Evolutionary conservation across 2,113 vertebrate species (phyloP), one percentile per base, ranked within the genome.

Genomic region (Muntiacus reevesi): DNA sequence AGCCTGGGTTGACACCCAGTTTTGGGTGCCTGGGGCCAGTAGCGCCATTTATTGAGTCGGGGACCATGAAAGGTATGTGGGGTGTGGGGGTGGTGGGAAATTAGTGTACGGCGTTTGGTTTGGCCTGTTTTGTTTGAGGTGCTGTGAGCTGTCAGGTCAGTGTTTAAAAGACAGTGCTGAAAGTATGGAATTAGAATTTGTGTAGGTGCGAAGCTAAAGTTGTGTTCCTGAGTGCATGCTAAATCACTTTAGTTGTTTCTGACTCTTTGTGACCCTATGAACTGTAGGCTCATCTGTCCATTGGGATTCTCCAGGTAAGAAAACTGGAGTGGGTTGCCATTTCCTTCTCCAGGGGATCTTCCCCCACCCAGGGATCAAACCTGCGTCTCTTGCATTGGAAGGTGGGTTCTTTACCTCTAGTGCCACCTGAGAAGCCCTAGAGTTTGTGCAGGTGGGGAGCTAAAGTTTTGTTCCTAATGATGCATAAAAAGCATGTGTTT

Each of bases 381-480:
- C 67, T 23, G n/a, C 0, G 0, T 40, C 67, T 74, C 67, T 40
- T 74, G 67, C 10, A 6, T 13, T 74, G 67, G 67, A 5, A 40
- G 19, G n/a, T 40, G 67, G n/a, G 67, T 71, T 71, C 67, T 71
- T 71, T 71, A 71, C n/a, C n/a, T 12, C 67, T 71, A 71, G 67
- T 71, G 67, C 67, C n/a, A 40, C n/a, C 19, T 71, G 67, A 71
- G 67, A 71, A 40, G 67, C 67, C 67, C 67, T 23, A 74, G 67
- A 71, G 10, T 74, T 74, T 74, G 19, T 87, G 36, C 40, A 28
- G 60, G 54, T 85, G 5, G 21, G 47, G 10, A 50, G 76, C 55
- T 94, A 62, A 85, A 95, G 30, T 83, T 94, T 96, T 94, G n/a
- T 92, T 97, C 21, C 67, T 88, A 47, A 94, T 83, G 86, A 93